These are phyloP conservation scores for Hermaeophaga mercurialis DNA, from an alignment of 2,888 invertebrate species.

Conservation along the genomic window DNA sequence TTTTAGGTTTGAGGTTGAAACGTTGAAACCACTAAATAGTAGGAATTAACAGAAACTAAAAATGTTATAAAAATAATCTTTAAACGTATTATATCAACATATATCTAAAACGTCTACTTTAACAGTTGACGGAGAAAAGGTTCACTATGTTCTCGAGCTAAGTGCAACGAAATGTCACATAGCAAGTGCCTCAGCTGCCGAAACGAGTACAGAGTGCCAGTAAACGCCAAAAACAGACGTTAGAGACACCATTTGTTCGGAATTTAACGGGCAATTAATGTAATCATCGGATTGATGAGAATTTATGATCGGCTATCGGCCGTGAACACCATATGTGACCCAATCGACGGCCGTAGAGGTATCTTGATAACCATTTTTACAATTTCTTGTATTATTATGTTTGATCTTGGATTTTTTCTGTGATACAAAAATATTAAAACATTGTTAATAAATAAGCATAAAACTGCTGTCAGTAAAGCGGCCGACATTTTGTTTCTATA, in stretches of 20 bases:
- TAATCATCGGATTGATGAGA: constrained; percentile 40
- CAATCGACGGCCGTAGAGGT: constrained; percentile 19
- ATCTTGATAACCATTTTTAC: constrained; percentile 32
- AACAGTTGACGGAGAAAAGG: too few species aligned
- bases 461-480: not conserved
- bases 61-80: too few species aligned
- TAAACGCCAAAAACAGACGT: constrained; percentile 47
- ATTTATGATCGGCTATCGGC: constrained; percentile 38
- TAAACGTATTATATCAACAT: too few species aligned
- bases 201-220: constrained; percentile 42
- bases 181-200: constrained; percentile 41
- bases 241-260: constrained; percentile 45
- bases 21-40: too few species aligned
- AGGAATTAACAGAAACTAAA: too few species aligned
- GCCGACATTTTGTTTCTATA: constrained; percentile 4
- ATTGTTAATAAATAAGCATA: constrained; percentile 13
- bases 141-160: not conserved
- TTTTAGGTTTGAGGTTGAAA: too few species aligned
- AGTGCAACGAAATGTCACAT: constrained; percentile 11
- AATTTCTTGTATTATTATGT: constrained; percentile 30
- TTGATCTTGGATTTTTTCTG: constrained; percentile 10
- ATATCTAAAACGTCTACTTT: too few species aligned
- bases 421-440: constrained; percentile 10
- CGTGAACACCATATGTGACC: constrained; percentile 38
- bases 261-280: constrained; percentile 40